A percentile compares a stretch with the other conserved stretches of the same genome.
phyloP scores from a whole-genome alignment of 1,140 invertebrate species.

The Trialeurodes vaporariorum region DNA sequence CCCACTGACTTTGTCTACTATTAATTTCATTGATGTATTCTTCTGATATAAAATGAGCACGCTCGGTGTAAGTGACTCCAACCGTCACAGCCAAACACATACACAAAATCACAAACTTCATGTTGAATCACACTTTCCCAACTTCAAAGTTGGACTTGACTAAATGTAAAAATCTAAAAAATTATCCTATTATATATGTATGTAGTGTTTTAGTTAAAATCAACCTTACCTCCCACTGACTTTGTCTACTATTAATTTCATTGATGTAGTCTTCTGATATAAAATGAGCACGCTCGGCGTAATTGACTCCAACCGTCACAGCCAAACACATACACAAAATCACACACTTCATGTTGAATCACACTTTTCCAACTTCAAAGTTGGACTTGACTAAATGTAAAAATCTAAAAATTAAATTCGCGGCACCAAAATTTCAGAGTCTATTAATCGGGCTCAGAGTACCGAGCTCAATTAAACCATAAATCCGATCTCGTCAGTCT shows the following conservation, averaged over 20 bases:
- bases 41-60: not conserved
- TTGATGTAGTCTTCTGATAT: not conserved
- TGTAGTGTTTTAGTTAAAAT: no score
- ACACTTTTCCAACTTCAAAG: no score
- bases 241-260: not conserved
- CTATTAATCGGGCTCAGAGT: no score
- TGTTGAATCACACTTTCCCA: not conserved
- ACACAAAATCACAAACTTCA: not conserved
- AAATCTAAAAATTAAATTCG: no score
- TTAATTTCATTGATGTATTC: not conserved
- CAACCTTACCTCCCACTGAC: not conserved
- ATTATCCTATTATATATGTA: no score
- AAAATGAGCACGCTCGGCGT: not conserved
- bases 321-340: not conserved
- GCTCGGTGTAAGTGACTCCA: not conserved
- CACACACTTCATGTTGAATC: not conserved
- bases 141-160: no score
- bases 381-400: no score
- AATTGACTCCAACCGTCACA: not conserved
- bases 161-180: no score
- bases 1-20: not conserved
- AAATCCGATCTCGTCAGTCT: no score
- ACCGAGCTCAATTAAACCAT: no score
- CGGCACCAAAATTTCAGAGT: no score
- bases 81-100: not conserved